These are phyloP conservation scores for Nephrotoma flavescens DNA, from an alignment of 2,888 invertebrate species.

Conservation along the genomic window DNA sequence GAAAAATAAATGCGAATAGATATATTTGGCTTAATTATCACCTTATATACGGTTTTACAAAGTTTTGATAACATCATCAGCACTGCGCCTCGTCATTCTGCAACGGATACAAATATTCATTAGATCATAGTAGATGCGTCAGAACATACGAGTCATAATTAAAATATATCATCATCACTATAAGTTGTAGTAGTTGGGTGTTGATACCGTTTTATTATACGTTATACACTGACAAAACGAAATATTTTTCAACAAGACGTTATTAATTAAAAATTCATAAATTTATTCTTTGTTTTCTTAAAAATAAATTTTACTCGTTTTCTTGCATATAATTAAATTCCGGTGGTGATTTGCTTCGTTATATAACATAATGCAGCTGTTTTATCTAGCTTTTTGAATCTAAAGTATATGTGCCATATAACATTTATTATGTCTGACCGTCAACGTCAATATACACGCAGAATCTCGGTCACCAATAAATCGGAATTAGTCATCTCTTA, in stretches of 20 bases:
- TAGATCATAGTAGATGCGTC: neutral
- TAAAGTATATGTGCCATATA: neutral
- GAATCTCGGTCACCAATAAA: neutral
- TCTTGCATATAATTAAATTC: neutral
- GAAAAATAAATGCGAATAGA: neutral
- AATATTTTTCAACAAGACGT: neutral
- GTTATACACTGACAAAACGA: neutral
- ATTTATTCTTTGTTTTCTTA: neutral
- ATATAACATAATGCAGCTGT: neutral
- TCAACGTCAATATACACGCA: neutral
- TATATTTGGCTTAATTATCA: neutral
- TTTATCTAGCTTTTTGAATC: neutral
- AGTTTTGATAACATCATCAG: neutral
- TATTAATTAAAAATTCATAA: neutral
- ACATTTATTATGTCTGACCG: neutral
- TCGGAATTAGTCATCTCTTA: neutral
- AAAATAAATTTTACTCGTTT: neutral
- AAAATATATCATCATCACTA: neutral
- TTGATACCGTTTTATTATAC: neutral
- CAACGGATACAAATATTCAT: neutral
- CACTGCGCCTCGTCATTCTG: neutral
- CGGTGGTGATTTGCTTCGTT: neutral
- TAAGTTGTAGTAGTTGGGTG: neutral
- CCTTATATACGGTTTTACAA: neutral
- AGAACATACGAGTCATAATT: neutral